Base-by-base conservation (phyloP, 2,797 vertebrate species). In the Karalla daura region DNA sequence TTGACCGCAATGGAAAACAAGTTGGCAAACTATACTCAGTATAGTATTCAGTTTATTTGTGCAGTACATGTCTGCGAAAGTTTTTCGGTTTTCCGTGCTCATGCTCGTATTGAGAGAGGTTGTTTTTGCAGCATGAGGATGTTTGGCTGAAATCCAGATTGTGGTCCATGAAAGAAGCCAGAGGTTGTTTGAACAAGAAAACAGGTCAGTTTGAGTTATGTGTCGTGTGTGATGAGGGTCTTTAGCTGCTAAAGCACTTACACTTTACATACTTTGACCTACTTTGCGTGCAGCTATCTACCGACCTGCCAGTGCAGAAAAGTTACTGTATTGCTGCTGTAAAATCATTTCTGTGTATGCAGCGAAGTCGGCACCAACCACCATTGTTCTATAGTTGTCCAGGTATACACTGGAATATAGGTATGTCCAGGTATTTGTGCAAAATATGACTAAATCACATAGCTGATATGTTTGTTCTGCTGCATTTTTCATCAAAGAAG, bases 131-230 rank as follows among this genome's bases (percentile, higher is more conserved):
- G 6, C 32, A 28, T 36, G 14, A 30, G 61, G 32, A 21, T 54
- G 24, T 60, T 58, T 67, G 71, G 55, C 39, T 65, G 30, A 35
- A 51, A 71, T 69, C 70, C 78, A 66, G 27, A 13, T 37, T 14
- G 46, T 37, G 41, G 49, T 36, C 52, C 4, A 40, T n/a, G n/a
- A 69, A 36, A 40, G 50, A 63, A 9, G 5, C 2, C 30, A 25
- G 51, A 2, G 21, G 14, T 25, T 81, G 79, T 83, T 83, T 69
- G 59, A 32, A 74, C 64, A 80, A 66, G 66, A 64, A 85, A 78
- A 43, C 40, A 49, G 78, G 63, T 70, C 74, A 75, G 51, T 55
- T 25, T 63, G 75, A 78, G 50, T 39, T 50, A 53, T 59, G 66
- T 37, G 40, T 59, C 60, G 5, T 30, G 28, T 32, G 61, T 25